Base-by-base conservation (phyloP, 2,113 vertebrate species). In the Mesitornis unicolor region DNA sequence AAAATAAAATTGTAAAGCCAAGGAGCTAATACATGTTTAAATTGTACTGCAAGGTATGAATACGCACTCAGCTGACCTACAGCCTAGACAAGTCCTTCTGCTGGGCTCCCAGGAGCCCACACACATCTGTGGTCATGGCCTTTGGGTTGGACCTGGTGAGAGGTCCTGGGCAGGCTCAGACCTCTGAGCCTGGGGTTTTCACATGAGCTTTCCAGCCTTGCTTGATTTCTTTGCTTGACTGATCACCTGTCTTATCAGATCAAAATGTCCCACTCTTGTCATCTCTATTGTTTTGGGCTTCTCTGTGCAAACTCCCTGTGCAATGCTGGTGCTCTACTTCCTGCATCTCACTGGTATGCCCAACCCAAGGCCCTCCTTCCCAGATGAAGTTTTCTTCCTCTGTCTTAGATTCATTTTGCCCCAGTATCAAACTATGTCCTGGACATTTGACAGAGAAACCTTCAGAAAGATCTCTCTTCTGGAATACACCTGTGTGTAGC, bases 1-100 rank as follows among this genome's bases (percentile, higher is more conserved):
- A 89, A 95, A 97, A 59, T 42, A n/a, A 51, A 90, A 92, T n/a
- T 85, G 33, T 64, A 91, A 92, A 80, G 65, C 80, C 85, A 94
- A 93, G 60, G 25, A 92, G n/a, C n/a, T 65, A 76, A 68, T 13
- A 11, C 50, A 45, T 48, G 40, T 54, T 94, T 61, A 78, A 92
- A 68, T n/a, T 65, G 25, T 40, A 54, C 65, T 61, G 36, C 36
- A 15, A 60, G 54, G 60, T 45, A 84, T 3, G 9, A 89, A 68
- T 25, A 28, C 4, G 50, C 10, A 35, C 11, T 25, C 35, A 74
- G 17, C 43, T 68, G 60, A 81, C 28, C 60, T 68, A 60, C 48
- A 75, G 76, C 56, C 31, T n/a, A 82, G 59, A 26, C 35, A 73
- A 51, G 38, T 43, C 89, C 54, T 93, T 36, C 33, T 67, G 60